Conservation (phyloP, 1,140 invertebrate genomes). For the Eulimnadia texana region DNA sequence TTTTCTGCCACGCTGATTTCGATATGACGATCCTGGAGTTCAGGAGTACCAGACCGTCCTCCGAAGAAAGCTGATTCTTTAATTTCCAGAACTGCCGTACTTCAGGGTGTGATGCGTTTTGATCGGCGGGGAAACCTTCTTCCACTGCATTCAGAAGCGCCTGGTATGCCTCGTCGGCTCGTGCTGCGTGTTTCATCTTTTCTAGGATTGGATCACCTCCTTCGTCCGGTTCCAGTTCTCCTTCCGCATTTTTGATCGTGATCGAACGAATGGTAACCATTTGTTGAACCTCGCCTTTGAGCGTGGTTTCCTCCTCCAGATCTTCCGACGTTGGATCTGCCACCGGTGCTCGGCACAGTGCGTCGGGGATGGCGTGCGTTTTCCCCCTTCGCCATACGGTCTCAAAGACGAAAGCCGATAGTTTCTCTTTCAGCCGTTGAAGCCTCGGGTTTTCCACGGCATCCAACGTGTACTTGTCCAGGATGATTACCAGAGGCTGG, state of each 20-base stretch:
- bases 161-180: no score
- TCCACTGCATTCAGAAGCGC: no score
- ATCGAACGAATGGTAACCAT: not conserved
- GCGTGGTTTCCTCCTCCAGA: conserved; percentile 2
- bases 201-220: no score
- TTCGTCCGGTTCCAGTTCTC: not conserved
- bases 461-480: conserved; percentile 14
- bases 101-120: no score
- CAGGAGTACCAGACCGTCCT: not conserved
- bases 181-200: no score
- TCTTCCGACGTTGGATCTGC: conserved; percentile 6
- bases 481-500: conserved; percentile 14
- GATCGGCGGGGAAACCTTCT: no score
- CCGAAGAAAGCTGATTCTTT: no score
- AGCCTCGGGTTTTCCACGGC: conserved; percentile 16
- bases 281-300: no score
- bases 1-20: not conserved
- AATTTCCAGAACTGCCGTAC: no score
- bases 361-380: conserved; percentile 8
- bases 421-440: conserved; percentile 16
- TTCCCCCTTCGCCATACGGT: conserved; percentile 14
- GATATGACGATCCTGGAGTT: not conserved
- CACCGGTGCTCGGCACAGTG: not conserved
- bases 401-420: conserved; percentile 8
- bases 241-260: not conserved